These are phyloP conservation scores for Bergia puertoricense DNA, from an alignment of 92 coral and sea anemone genomes.

Conservation along the genomic window DNA sequence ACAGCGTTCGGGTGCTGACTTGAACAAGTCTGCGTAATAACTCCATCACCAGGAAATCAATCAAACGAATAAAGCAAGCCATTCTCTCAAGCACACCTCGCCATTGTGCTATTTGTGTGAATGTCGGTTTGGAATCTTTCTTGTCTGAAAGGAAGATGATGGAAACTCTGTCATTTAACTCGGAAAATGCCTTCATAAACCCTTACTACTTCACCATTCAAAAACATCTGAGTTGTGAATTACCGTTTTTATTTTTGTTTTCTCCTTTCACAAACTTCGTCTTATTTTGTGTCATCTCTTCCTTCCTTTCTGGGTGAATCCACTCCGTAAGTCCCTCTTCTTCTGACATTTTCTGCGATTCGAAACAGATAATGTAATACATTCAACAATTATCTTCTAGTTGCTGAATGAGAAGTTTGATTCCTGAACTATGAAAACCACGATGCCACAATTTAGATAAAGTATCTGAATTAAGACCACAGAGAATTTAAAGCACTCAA, in stretches of 20 bases:
- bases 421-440: background rate
- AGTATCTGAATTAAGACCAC: background rate
- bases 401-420: background rate
- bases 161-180: too few relatives aligned
- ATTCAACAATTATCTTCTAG: background rate
- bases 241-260: conserved; percentile 56
- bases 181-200: background rate
- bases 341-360: conserved; percentile 67
- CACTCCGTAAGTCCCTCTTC: conserved; percentile 86
- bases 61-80: conserved; percentile 78
- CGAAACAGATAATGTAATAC: background rate
- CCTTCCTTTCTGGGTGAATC: conserved; percentile 76
- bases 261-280: conserved; percentile 38
- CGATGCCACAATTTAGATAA: background rate
- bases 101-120: conserved; percentile 96
- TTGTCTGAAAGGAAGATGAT: conserved; percentile 23
- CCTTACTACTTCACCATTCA: background rate
- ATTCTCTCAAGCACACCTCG: conserved; percentile 83
- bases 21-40: conserved; percentile 83
- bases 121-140: conserved; percentile 59
- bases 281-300: conserved; percentile 40
- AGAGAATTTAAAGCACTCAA: background rate
- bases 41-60: conserved; percentile 93
- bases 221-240: background rate
- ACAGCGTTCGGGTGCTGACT: conserved; percentile 75